Base-by-base conservation (phyloP, 2,888 invertebrate species). In the Agonopterix heracliana region DNA sequence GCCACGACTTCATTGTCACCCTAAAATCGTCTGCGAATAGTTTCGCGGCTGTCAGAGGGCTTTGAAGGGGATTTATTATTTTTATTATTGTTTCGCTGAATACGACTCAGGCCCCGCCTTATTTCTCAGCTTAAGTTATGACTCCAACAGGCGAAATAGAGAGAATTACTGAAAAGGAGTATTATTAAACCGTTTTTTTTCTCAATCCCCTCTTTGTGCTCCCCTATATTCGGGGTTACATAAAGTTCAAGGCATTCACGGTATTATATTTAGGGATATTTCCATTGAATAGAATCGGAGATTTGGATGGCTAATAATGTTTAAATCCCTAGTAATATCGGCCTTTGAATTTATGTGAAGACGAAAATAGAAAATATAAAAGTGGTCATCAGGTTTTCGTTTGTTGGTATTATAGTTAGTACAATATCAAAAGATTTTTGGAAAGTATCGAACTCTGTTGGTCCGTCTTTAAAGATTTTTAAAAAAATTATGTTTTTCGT, bases 51-150 rank as follows among this genome's bases (percentile, higher is more conserved):
- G 86, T 86, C 86, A 83, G 81, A 62, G 74, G 73, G 78, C 75
- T 83, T 80, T 82, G 84, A 84, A 79, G 73, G 76, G 82, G 81
- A 86, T 86, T 86, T 87, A 86, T 85, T 87, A 84, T 86, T 86
- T 85, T 84, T 84, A 83, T 86, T 85, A 84, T 85, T 84, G 85
- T 84, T 85, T 81, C 77, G 63, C 66, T 67, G 71, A 69, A 71
- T 71, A 71, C 73, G 74, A 66, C 71, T 70, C 54, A 51, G 53
- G 56, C 65, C 65, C 61, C 68, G 68, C 74, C 74, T 77, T 76
- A 72, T 71, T 69, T 61, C 64, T 52, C 61, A 60, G 61, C 72
- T 74, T 73, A 75, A 76, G 71, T 74, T 75, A 76, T 77, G 74
- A 75, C 71, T 75, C 65, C 51, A 56, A 61, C 61, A 61, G 55